A percentile compares a stretch with the other conserved stretches of the same genome.
These are phyloP conservation scores for Drosophila kanekoi DNA, from an alignment of 2,888 invertebrate genomes.

Conservation along the genomic window DNA sequence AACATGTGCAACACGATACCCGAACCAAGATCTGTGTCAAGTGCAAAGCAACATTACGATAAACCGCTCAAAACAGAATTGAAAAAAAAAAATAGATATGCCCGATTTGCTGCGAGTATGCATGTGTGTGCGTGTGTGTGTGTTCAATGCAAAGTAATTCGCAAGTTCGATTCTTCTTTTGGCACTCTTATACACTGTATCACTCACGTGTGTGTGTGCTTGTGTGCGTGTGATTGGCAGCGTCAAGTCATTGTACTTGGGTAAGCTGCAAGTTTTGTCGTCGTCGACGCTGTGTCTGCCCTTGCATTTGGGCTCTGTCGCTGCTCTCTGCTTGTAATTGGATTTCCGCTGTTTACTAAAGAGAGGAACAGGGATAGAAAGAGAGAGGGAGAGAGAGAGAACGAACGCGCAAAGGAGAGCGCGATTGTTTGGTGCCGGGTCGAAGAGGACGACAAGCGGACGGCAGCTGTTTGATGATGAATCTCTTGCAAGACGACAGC, in stretches of 20 bases:
- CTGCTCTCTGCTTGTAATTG: conserved; percentile 68
- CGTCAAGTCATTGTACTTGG: conserved; percentile 58
- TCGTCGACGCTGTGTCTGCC: conserved; percentile 66
- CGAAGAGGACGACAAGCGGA: conserved; percentile 22
- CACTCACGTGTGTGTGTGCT: neutral
- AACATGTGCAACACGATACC: conserved; percentile 21
- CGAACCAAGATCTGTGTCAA: conserved; percentile 13
- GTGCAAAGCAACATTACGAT: conserved; percentile 6
- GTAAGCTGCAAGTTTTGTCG: conserved; percentile 39
- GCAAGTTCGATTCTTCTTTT: conserved; percentile 15
- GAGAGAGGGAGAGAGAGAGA: conserved; percentile 1
- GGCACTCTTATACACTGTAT: conserved; percentile 15
- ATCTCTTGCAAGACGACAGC: conserved; percentile 36
- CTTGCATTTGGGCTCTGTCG: conserved; percentile 45
- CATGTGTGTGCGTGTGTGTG: neutral
- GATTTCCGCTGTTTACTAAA: conserved; percentile 72
- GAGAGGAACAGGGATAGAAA: conserved; percentile 19
- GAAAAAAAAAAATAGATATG: conserved; percentile 4
- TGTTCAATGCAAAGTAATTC: conserved; percentile 18
- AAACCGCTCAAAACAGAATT: neutral
- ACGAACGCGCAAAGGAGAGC: conserved; percentile 4
- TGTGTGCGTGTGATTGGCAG: conserved; percentile 13
- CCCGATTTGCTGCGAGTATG: neutral
- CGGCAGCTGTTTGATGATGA: conserved; percentile 52
- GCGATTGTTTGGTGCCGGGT: conserved; percentile 7